Conservation (phyloP, 2,797 vertebrate species). For the Sparidentex hasta region DNA sequence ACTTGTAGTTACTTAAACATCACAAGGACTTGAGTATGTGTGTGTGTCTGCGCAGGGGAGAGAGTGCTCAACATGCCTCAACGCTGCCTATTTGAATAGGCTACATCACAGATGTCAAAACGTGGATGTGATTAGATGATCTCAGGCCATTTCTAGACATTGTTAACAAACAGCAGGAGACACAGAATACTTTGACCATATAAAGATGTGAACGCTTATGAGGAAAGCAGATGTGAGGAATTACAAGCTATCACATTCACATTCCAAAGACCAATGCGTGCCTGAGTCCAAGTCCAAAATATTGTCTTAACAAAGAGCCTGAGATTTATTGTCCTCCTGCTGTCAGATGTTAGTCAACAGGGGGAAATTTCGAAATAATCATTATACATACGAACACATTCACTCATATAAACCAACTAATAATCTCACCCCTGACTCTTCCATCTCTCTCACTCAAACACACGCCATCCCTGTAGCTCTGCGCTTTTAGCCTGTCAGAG, state of each 20-base stretch:
- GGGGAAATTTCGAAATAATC: constrained; percentile 43
- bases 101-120: constrained; percentile 23
- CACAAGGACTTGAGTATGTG: constrained; percentile 19
- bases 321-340: constrained; percentile 59
- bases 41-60: constrained; percentile 7
- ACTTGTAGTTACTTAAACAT: constrained; percentile 35
- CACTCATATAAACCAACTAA: constrained; percentile 44
- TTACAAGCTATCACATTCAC: constrained; percentile 70
- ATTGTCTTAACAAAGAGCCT: constrained; percentile 61
- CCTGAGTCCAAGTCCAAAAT: constrained; percentile 53
- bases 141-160: constrained; percentile 56
- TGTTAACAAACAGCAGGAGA: constrained; percentile 57
- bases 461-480: constrained; percentile 22
- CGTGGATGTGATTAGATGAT: constrained; percentile 53
- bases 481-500: constrained; percentile 47
- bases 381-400: constrained; percentile 22
- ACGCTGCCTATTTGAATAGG: background rate
- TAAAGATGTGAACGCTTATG: constrained; percentile 70
- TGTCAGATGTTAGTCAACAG: constrained; percentile 47
- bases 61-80: background rate
- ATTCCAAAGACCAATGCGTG: constrained; percentile 62
- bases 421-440: constrained; percentile 19
- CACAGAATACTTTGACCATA: constrained; percentile 73
- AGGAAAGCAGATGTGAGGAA: constrained; percentile 76
- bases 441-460: constrained; percentile 7